Percentiles rank a stretch among this genome's conserved stretches.
Conservation (phyloP, 2,888 invertebrate species). For the Autographa pulchrina region DNA sequence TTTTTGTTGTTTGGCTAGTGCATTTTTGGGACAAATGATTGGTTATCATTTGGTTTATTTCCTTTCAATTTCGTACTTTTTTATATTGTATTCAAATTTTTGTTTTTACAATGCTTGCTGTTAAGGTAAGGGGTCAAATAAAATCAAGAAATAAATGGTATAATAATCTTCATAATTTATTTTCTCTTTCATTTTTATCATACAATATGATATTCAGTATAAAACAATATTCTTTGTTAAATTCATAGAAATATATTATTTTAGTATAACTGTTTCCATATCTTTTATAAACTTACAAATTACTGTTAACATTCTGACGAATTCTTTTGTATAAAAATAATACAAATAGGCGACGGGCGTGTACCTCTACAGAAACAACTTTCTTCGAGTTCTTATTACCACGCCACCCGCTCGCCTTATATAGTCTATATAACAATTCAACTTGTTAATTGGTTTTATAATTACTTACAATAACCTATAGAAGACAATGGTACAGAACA, state of each 20-base stretch:
- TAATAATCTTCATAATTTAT: conserved; percentile 89
- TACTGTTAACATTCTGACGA: conserved; percentile 89
- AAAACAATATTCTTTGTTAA: conserved; percentile 90
- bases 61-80: not conserved
- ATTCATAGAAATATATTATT: conserved; percentile 89
- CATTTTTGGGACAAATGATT: conserved; percentile 5
- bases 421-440: conserved; percentile 86
- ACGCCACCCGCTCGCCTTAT: conserved; percentile 67
- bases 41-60: not conserved
- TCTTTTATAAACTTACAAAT: conserved; percentile 88
- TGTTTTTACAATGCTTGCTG: not conserved
- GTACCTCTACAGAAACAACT: conserved; percentile 46
- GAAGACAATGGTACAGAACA: conserved; percentile 88
- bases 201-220: conserved; percentile 88
- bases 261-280: conserved; percentile 87
- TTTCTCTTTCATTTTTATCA: conserved; percentile 84
- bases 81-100: not conserved
- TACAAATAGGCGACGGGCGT: conserved; percentile 77
- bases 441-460: conserved; percentile 88
- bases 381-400: conserved; percentile 42
- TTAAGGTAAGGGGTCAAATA: conserved; percentile 59
- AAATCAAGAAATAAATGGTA: conserved; percentile 83
- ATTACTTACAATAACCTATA: conserved; percentile 85
- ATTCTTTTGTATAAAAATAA: conserved; percentile 87
- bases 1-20: conserved; percentile 26